phyloP scores from a whole-genome alignment of 2,888 invertebrate species.

The Epirrita christyi region DNA sequence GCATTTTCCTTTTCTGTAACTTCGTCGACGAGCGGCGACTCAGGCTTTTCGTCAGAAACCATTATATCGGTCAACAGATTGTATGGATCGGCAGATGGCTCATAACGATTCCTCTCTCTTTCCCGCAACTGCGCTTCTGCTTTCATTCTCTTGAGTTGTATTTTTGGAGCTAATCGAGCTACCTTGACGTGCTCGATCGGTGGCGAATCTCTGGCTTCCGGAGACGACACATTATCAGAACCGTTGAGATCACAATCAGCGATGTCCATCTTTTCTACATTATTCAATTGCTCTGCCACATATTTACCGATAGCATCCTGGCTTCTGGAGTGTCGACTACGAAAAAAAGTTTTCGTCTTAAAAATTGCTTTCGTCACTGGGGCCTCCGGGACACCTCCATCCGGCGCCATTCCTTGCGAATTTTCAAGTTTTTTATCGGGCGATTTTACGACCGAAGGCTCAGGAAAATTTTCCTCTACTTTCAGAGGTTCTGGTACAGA shows the following conservation, averaged over 20 bases:
- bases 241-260: constrained; percentile 73
- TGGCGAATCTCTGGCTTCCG: constrained; percentile 71
- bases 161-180: constrained; percentile 81
- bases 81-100: constrained; percentile 27
- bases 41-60: constrained; percentile 26
- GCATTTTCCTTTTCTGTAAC: constrained; percentile 30
- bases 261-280: constrained; percentile 74
- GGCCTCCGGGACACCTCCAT: constrained; percentile 51
- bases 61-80: constrained; percentile 29
- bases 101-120: constrained; percentile 51
- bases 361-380: constrained; percentile 77
- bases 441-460: constrained; percentile 76
- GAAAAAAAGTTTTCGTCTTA: constrained; percentile 83
- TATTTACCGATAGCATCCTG: constrained; percentile 83
- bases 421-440: constrained; percentile 70
- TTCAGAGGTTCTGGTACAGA: constrained; percentile 79
- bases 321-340: constrained; percentile 81
- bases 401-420: constrained; percentile 47
- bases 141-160: constrained; percentile 81
- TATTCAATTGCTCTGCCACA: constrained; percentile 79
- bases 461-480: constrained; percentile 85
- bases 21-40: constrained; percentile 33
- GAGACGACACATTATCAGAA: constrained; percentile 65
- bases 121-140: constrained; percentile 72
- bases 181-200: constrained; percentile 83